Evolutionary conservation across 1,140 invertebrate genomes (phyloP).

Genomic region (Caenorhabditis elegans): DNA sequence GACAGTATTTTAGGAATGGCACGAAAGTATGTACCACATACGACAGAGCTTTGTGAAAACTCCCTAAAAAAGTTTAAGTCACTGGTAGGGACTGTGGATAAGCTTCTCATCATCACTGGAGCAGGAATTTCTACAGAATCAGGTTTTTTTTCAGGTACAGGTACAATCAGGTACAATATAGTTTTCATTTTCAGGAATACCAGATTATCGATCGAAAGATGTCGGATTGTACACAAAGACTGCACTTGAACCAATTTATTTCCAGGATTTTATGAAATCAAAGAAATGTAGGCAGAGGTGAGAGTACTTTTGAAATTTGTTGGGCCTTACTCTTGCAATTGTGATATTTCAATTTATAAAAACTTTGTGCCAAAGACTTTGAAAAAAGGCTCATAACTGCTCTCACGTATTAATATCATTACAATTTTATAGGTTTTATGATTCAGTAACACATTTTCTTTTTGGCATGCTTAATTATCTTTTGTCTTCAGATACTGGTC

Average conservation of each 20-base stretch:
- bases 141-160: constrained; percentile 72
- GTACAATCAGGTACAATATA: background rate
- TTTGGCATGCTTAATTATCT: too few relatives aligned
- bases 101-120: constrained; percentile 78
- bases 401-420: too few relatives aligned
- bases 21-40: background rate
- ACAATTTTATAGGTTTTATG: too few relatives aligned
- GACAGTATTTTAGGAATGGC: background rate
- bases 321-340: too few relatives aligned
- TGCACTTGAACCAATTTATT: constrained; percentile 79
- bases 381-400: too few relatives aligned
- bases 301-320: too few relatives aligned
- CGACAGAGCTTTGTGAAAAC: background rate
- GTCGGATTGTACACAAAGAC: constrained; percentile 86
- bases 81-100: background rate
- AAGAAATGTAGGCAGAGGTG: constrained; percentile 72
- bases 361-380: too few relatives aligned
- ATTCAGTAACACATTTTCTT: too few relatives aligned
- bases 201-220: constrained; percentile 85
- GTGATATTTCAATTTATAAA: too few relatives aligned
- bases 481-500: constrained; percentile 87
- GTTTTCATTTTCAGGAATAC: constrained; percentile 57
- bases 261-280: constrained; percentile 79
- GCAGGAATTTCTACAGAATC: constrained; percentile 92
- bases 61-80: background rate